Base-by-base conservation (phyloP, 2,113 vertebrate species). In the Motacilla tschutschensis region DNA sequence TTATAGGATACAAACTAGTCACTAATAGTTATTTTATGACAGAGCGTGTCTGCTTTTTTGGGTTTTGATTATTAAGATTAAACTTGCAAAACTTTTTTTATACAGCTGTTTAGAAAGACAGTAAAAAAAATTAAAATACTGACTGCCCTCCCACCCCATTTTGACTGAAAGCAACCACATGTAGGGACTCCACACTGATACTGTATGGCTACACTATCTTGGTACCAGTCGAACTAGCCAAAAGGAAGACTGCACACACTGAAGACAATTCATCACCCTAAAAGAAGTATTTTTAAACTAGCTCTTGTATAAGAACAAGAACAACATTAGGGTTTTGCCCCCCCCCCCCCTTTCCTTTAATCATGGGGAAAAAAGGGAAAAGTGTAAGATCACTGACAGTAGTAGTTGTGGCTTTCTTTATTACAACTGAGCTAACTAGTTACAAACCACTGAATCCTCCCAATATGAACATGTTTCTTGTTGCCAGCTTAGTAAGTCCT, bases 1-100 rank as follows among this genome's bases (percentile, higher is more conserved):
- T 97, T 98, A 97, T 97, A 97, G 96, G 96, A 97, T 96, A 97
- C 97, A 97, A 98, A 98, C 97, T 97, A 97, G 97, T 98, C 97
- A 97, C 97, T 97, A 98, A 97, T 97, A 97, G 97, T 97, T 97
- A 98, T 97, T 98, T 98, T 98, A 98, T 96, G 97, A 97, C 96
- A 98, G 91, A 95, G 94, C 82, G 35, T 97, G 95, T 96, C 95
- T 96, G 96, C 86, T 95, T 95, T 96, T 96, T 95, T 88, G 73
- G 84, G 79, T 78, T 81, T 92, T 94, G 93, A 96, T 96, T 96
- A 97, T 96, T 97, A 97, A 97, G 95, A 97, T 96, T 95, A 97
- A 97, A 98, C 95, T 96, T 94, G 94, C 91, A 95, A 98, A 98
- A 97, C 95, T 95, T 95, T 96, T 89, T 88, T 72, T 91, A 96